Evolutionary conservation across 2,113 vertebrate genomes (phyloP).

Genomic region (Hepsetus odoe): DNA sequence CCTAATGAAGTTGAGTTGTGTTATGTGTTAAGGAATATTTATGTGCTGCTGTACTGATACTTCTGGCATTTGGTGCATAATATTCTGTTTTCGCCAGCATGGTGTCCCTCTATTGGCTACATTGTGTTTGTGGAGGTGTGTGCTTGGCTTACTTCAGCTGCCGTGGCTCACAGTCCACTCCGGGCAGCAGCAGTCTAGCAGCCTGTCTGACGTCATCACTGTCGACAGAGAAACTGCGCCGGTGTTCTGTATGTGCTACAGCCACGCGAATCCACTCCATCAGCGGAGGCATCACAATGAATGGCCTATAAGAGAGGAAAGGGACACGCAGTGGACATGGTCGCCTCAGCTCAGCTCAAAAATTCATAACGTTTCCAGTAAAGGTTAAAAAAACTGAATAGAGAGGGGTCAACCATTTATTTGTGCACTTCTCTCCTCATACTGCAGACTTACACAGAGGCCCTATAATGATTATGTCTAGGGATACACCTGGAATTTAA

Average conservation of each 20-base stretch:
- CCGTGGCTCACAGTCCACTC: constrained; percentile 96
- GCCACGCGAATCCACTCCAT: constrained; percentile 99
- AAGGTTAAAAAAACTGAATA: background rate
- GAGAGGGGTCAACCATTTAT: too few relatives aligned
- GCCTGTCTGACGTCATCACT: constrained; percentile 97
- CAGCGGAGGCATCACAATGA: constrained; percentile 93
- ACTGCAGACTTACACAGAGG: too few relatives aligned
- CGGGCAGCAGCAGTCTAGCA: constrained; percentile 90
- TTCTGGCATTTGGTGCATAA: too few relatives aligned
- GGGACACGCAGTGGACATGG: background rate
- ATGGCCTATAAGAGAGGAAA: constrained; percentile 81
- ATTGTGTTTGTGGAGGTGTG: background rate
- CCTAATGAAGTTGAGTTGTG: too few relatives aligned
- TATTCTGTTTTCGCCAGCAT: background rate
- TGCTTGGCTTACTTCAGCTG: constrained; percentile 88
- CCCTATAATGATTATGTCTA: too few relatives aligned
- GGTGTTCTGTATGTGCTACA: constrained; percentile 92
- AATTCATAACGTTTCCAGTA: background rate
- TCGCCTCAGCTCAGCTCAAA: background rate
- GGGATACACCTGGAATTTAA: too few relatives aligned
- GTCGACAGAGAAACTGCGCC: constrained; percentile 95
- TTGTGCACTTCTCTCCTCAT: too few relatives aligned
- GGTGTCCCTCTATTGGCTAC: background rate
- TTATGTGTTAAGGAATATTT: too few relatives aligned
- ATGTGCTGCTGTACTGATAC: too few relatives aligned